Conservation (phyloP, 2,888 invertebrate genomes). For the Hedychridium roseum region DNA sequence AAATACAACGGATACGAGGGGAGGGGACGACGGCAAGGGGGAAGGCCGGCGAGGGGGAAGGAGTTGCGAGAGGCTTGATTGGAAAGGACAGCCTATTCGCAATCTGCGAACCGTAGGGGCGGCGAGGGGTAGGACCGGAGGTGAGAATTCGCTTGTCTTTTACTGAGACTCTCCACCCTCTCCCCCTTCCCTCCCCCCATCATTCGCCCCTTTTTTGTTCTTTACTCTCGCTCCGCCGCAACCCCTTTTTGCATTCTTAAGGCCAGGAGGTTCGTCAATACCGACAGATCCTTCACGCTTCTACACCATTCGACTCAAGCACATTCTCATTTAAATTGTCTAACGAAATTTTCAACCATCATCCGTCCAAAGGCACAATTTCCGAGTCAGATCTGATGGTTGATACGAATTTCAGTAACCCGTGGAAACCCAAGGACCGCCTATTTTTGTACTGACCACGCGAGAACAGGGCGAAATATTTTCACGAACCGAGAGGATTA, state of each 20-base stretch:
- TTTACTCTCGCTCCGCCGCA: conserved; percentile 23
- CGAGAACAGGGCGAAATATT: too few species aligned
- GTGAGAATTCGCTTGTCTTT: conserved; percentile 53
- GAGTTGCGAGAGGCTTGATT: conserved; percentile 43
- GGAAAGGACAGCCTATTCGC: conserved; percentile 57
- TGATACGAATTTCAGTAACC: too few species aligned
- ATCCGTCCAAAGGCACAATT: too few species aligned
- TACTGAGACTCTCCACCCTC: conserved; percentile 34
- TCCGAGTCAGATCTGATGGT: too few species aligned
- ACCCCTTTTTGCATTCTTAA: conserved; percentile 46
- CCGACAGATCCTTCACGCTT: too few species aligned
- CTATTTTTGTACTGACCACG: too few species aligned
- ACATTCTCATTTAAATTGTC: too few species aligned
- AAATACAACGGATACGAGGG: conserved; percentile 42
- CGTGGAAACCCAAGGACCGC: too few species aligned
- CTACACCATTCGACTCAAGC: too few species aligned
- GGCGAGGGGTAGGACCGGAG: conserved; percentile 26
- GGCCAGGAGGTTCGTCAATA: conserved; percentile 34
- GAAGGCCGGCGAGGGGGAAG: conserved; percentile 9
- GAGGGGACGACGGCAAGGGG: conserved; percentile 27
- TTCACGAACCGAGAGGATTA: too few species aligned
- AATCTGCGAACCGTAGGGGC: conserved; percentile 45
- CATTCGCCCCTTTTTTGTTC: conserved; percentile 12
- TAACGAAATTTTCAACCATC: too few species aligned
- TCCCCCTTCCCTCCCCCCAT: conserved; percentile 10